phyloP scores from a whole-genome alignment of 2,888 invertebrate genomes.

The Scaptomyza polygonia region DNA sequence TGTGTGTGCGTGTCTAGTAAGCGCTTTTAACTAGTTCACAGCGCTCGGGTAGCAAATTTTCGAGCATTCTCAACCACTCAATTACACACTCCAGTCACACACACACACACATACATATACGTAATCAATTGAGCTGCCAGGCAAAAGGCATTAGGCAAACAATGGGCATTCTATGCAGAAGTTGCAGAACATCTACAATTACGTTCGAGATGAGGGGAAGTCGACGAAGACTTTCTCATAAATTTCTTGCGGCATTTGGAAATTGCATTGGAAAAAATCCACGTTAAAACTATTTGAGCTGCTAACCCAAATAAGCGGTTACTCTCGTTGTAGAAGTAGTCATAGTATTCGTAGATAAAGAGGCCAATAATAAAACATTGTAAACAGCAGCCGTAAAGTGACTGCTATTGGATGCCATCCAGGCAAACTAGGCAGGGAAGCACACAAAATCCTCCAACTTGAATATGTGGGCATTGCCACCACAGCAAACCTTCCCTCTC shows the following conservation, averaged over 20 bases:
- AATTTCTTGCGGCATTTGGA: constrained; percentile 68
- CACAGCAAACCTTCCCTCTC: neutral
- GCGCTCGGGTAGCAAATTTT: constrained; percentile 47
- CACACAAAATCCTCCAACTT: constrained; percentile 34
- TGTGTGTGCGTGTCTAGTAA: constrained; percentile 43
- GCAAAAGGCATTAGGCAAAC: constrained; percentile 55
- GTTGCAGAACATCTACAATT: constrained; percentile 7
- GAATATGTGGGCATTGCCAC: constrained; percentile 32
- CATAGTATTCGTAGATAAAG: constrained; percentile 16
- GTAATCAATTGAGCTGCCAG: constrained; percentile 66
- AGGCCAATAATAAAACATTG: constrained; percentile 50
- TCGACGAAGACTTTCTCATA: constrained; percentile 63
- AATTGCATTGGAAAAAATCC: constrained; percentile 67
- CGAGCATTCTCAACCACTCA: constrained; percentile 69
- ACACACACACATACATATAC: constrained; percentile 9
- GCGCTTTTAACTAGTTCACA: constrained; percentile 70
- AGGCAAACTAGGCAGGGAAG: constrained; percentile 4
- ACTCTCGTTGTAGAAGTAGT: constrained; percentile 17
- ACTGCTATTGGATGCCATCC: constrained; percentile 49
- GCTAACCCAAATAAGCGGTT: constrained; percentile 73
- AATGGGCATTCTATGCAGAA: constrained; percentile 40
- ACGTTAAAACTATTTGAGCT: constrained; percentile 79
- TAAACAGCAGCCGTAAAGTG: constrained; percentile 43
- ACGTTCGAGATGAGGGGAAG: neutral
- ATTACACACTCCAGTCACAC: constrained; percentile 58